Evolutionary conservation across 2,113 vertebrate genomes (phyloP), one percentile per base, ranked within the genome.

Genomic region (Callionymus lyra): DNA sequence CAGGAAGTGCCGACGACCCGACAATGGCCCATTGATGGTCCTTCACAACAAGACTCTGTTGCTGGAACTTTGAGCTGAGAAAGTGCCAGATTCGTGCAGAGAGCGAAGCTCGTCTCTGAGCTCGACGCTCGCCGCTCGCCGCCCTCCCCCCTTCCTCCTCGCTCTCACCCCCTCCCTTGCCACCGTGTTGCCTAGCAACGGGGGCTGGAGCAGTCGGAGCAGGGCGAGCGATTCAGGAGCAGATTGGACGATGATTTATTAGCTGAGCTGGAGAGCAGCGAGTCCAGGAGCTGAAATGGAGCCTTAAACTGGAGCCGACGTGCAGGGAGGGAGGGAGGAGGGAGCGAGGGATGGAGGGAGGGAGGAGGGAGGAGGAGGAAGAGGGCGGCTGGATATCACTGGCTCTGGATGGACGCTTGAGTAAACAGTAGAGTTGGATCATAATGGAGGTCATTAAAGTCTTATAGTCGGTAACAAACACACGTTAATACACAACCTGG

Each of bases 171-270:
- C 76, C 81, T 69, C 77, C 80, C 77, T 74, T 52, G 38, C 56
- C 13, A 31, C 76, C 33, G 84, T 70, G 91, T 97, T 85, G 88
- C 92, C 73, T 90, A 87, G 92, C 91, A 91, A 96, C 92, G 67
- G 50, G 84, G 85, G 83, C 83, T 76, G 68, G 88, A 87, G 89
- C 89, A 84, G 77, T 87, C 68, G 72, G 79, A 73, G 84, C 74
- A 55, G 77, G 82, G 88, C 86, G 83, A 80, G 84, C 83, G 56
- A 90, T 88, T 88, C 86, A 74, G 75, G 83, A 85, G 86, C 86
- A 85, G 87, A 88, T 84, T 84, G 85, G 86, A 59, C 84, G 86
- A 79, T 92, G 92, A 93, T 93, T 91, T 93, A 94, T 93, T 84
- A 80, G 85, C 68, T 53, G 81, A 85, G 84, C 84, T 80, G 47